Evolutionary conservation across 1,140 invertebrate species (phyloP).

Genomic region (Chlorops oryzae): DNA sequence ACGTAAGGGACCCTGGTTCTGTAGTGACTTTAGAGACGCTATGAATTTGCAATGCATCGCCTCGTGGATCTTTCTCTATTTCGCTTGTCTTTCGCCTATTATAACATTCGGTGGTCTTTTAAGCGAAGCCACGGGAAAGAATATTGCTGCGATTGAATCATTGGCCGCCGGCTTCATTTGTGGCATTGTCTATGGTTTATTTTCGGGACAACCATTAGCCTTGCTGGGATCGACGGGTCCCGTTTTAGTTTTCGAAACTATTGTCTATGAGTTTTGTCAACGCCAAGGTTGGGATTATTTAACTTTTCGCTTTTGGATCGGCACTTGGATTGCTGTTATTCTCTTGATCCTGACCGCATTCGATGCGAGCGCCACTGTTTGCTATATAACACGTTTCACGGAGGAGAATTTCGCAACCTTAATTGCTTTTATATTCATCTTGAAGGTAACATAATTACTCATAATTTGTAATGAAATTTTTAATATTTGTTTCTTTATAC

Average conservation of each 20-base stretch:
- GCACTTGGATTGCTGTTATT: constrained; percentile 86
- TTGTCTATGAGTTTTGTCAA: constrained; percentile 91
- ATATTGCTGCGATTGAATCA: constrained; percentile 98
- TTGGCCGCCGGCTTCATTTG: constrained; percentile 92
- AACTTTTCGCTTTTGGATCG: constrained; percentile 90
- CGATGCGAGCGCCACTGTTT: constrained; percentile 96
- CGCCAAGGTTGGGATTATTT: constrained; percentile 84
- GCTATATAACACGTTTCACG: constrained; percentile 97
- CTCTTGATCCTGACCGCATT: constrained; percentile 85
- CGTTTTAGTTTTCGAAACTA: constrained; percentile 96
- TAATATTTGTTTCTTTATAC: too few relatives aligned
- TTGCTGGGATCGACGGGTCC: constrained; percentile 97
- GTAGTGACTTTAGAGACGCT: constrained; percentile 83
- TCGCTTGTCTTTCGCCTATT: constrained; percentile 93
- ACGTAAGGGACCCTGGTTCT: constrained; percentile 83
- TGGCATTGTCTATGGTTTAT: constrained; percentile 91
- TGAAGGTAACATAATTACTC: constrained; percentile 71
- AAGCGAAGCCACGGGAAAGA: constrained; percentile 88
- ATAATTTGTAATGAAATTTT: constrained; percentile 7
- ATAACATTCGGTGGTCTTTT: constrained; percentile 67
- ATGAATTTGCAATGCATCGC: constrained; percentile 90
- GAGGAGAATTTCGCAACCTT: constrained; percentile 99
- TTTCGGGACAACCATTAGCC: constrained; percentile 95
- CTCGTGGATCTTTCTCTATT: constrained; percentile 97
- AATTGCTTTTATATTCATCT: constrained; percentile 98